Evolutionary conservation across 2,888 invertebrate species (phyloP), one percentile per base, ranked within the genome.

Genomic region (Pachliopta kotzebuea): DNA sequence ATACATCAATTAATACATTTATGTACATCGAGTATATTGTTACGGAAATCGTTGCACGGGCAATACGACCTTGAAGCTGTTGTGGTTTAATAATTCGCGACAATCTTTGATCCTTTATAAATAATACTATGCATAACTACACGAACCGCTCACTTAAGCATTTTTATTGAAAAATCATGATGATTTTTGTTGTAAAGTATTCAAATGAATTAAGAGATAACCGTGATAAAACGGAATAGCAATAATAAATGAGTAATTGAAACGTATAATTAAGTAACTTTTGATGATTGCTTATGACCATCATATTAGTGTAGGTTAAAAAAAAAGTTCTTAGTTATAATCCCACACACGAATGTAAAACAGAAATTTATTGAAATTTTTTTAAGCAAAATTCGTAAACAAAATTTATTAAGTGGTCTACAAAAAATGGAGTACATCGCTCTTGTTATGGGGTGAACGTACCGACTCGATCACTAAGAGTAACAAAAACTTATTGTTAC

Each of bases 11-110:
- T 18, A 59, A 56, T 62, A 56, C 61, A 65, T 55, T 60, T 55
- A 24, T 45, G 21, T 42, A 50, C 62, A 67, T 63, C 52, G 63
- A 72, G 81, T 79, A 73, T 86, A 76, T 64, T 70, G 74, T 86
- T 83, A 79, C 86, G 85, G 88, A 88, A 85, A 83, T n/a, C 77
- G 56, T 74, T 76, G 76, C 75, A 76, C 76, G 77, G 80, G 81
- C 81, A 75, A 76, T 74, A 73, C 76, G 80, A 79, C 86, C 87
- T 86, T 85, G 83, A 71, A 67, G 65, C 71, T 69, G 63, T 72
- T 77, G 81, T 72, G 79, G 81, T 77, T 76, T 74, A 73, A 76
- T 74, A 75, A 72, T 72, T 70, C 62, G 56, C 60, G 52, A 65
- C 61, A 56, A 50, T 57, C 50, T 31, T 18, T 31, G 37, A 45